Percentiles rank a stretch among this genome's conserved stretches.
Evolutionary conservation across 2,888 invertebrate species (phyloP).

Genomic region (Chamaedrilus cognettii): DNA sequence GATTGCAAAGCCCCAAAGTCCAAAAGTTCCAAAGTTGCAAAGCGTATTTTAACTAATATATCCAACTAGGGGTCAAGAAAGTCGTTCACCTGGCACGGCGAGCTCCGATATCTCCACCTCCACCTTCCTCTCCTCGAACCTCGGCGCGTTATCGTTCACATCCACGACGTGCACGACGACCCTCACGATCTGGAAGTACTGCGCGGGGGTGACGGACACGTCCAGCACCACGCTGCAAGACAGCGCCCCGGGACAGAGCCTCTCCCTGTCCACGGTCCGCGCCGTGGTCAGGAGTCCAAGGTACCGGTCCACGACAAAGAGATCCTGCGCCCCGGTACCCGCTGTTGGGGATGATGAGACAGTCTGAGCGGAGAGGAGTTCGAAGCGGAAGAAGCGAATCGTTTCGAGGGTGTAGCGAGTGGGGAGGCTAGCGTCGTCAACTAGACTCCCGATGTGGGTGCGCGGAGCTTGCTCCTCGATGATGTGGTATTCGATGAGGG

Average conservation of each 20-base stretch:
- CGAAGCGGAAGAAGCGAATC: neutral
- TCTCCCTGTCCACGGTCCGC: conserved; percentile 5
- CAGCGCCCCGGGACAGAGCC: neutral
- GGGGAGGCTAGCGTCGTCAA: conserved; percentile 6
- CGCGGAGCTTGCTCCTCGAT: conserved; percentile 11
- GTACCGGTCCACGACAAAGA: conserved; percentile 8
- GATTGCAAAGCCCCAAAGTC: too few species aligned
- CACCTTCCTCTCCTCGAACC: conserved; percentile 8
- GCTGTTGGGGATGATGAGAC: neutral
- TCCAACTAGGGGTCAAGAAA: too few species aligned
- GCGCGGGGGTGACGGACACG: conserved; percentile 15
- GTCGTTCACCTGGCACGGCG: conserved; percentile 4
- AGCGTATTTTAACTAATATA: too few species aligned
- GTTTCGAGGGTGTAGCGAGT: neutral
- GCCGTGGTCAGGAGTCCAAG: conserved; percentile 6
- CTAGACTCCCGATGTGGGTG: conserved; percentile 3
- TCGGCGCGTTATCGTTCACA: conserved; percentile 15
- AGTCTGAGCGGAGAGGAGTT: conserved; percentile 8
- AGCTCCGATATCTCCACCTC: conserved; percentile 8
- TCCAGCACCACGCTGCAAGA: conserved; percentile 14
- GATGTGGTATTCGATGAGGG: conserved; percentile 10
- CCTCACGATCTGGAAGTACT: conserved; percentile 18
- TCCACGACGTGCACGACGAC: conserved; percentile 15
- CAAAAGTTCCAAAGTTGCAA: too few species aligned
- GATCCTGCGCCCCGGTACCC: neutral